phyloP scores from a whole-genome alignment of 2,113 vertebrate genomes.

The Oxygymnocypris stewartii region DNA sequence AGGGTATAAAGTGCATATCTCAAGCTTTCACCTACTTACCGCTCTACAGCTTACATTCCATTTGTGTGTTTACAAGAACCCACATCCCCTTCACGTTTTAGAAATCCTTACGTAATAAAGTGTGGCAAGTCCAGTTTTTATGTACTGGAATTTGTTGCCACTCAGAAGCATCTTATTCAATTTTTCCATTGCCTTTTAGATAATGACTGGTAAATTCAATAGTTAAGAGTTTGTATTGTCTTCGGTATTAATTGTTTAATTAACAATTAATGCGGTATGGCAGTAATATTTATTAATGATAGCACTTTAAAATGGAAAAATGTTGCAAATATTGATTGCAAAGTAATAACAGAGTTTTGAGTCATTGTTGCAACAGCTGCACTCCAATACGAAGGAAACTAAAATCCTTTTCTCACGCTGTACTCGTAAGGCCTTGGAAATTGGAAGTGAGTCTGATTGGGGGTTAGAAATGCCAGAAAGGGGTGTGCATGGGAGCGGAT shows the following conservation, averaged over 20 bases:
- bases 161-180: not conserved
- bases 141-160: not conserved
- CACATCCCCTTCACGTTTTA: not conserved
- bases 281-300: not conserved
- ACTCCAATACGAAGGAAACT: constrained; percentile 54
- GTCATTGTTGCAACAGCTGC: constrained; percentile 68
- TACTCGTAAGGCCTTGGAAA: constrained; percentile 54
- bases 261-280: too few species aligned
- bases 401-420: constrained; percentile 66
- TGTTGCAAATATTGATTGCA: not conserved
- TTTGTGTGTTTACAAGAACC: constrained; percentile 53
- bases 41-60: constrained; percentile 64
- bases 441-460: constrained; percentile 32
- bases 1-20: constrained; percentile 42
- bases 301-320: not conserved
- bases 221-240: not conserved
- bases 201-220: not conserved
- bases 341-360: not conserved
- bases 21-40: constrained; percentile 60
- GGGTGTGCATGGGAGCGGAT: constrained; percentile 50
- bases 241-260: not conserved
- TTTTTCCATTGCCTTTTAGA: not conserved
- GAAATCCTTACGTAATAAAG: constrained; percentile 19
- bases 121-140: not conserved
- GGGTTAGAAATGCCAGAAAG: constrained; percentile 51